Evolutionary conservation across 2,113 vertebrate species (phyloP).

Genomic region (Dissostichus mawsoni): DNA sequence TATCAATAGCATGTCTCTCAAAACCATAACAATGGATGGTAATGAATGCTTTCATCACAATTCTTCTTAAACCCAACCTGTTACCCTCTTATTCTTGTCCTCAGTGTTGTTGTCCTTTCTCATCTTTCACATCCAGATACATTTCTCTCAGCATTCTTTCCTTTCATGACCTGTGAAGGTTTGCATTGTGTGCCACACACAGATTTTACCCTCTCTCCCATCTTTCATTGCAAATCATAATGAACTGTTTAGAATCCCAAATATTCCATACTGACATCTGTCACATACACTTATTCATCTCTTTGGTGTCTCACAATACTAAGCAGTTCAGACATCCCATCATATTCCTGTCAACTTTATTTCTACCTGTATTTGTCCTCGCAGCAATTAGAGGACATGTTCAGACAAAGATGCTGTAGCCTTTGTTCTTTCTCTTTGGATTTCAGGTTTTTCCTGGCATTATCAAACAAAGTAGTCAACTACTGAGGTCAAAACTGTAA

Average conservation of each 20-base stretch:
- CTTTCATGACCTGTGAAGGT: conserved; percentile 66
- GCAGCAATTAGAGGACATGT: conserved; percentile 31
- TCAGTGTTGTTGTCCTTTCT: conserved; percentile 68
- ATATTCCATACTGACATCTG: conserved; percentile 50
- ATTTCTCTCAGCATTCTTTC: conserved; percentile 77
- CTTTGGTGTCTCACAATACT: conserved; percentile 37
- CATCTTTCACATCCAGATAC: conserved; percentile 66
- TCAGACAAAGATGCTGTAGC: background rate
- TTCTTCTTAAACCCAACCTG: conserved; percentile 37
- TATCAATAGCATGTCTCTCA: background rate
- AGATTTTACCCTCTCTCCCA: conserved; percentile 25
- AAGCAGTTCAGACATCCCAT: conserved; percentile 61
- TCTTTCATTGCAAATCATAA: conserved; percentile 44
- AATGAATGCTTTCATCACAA: background rate
- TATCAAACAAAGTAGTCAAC: background rate
- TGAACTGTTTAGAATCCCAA: conserved; percentile 53
- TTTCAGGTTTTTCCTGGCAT: conserved; percentile 32
- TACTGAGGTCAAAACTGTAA: background rate
- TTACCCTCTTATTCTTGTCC: conserved; percentile 35
- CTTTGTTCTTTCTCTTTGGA: background rate
- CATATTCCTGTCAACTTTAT: conserved; percentile 61
- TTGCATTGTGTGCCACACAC: conserved; percentile 41
- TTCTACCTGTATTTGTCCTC: conserved; percentile 63
- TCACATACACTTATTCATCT: conserved; percentile 55
- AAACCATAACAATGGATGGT: too few relatives aligned